Base-by-base conservation (phyloP, 2,113 vertebrate genomes). In the Promerops cafer region DNA sequence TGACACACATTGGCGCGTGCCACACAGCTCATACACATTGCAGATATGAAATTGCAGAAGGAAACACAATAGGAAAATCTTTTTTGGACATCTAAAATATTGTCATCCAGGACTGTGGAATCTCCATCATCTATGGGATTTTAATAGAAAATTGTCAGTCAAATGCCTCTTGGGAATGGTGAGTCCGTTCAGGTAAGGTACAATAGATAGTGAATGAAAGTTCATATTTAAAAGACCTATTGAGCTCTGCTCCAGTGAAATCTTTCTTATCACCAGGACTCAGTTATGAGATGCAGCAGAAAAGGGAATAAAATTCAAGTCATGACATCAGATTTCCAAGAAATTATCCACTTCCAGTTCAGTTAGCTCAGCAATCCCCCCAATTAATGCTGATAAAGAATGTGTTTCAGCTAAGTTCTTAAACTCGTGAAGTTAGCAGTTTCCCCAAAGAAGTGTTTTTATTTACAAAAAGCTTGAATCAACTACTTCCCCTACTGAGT, bases 1-100 rank as follows among this genome's bases (percentile, higher is more conserved):
- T 35, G 18, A 52, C 13, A 21, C 26, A 33, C 27, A 5, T 5
- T 50, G 21, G 10, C 1, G 1, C 4, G 5, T 42, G 15, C 8
- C 27, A 45, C 21, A 42, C 0, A 0, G 20, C 50, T 88, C 52
- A 63, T 4, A 42, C 8, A 71, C 5, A 31, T 10, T 49, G 13
- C n/a, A 45, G 54, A 30, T 7, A 30, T 5, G n/a, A 65, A 80
- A 53, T 74, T 60, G 45, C 19, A 49, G 13, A 77, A 80, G 11
- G 20, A 21, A 65, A 24, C 6, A 11, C 0, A 1, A 33, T 7
- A 72, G 11, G 24, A 26, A 61, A 83, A 57, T 9, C 13, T 28
- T 39, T 5, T 35, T 39, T 44, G 30, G 22, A 33, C 13, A 19
- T 45, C 20, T 42, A 31, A 64, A 28, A 26, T 54, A n/a, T 40